A percentile compares a stretch with the other conserved stretches of the same genome.
These are phyloP conservation scores for Sebastiscus tertius DNA, from an alignment of 2,797 vertebrate species.

Conservation along the genomic window DNA sequence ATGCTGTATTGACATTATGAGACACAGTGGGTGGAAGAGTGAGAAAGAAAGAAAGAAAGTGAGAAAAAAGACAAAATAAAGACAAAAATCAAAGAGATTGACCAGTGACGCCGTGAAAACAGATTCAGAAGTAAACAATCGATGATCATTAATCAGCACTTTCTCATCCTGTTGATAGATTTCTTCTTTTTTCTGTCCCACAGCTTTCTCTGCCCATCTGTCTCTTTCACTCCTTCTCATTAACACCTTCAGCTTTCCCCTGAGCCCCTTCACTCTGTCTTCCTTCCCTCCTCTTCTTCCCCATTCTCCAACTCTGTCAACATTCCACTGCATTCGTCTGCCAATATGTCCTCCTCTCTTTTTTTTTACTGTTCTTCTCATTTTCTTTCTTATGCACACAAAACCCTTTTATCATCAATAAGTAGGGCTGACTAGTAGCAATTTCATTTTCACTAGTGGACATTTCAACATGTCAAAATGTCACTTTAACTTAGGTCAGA, in stretches of 20 bases:
- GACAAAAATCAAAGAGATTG: constrained; percentile 20
- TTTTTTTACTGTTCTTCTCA: not conserved
- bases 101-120: constrained; percentile 6
- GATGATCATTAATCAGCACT: constrained; percentile 45
- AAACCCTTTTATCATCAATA: not conserved
- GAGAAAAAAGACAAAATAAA: not conserved
- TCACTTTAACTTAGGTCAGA: not conserved
- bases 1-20: constrained; percentile 25
- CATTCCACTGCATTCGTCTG: constrained; percentile 41
- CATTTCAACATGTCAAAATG: not conserved
- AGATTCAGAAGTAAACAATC: constrained; percentile 30
- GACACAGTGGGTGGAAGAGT: not conserved
- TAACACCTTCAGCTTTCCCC: constrained; percentile 41
- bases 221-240: constrained; percentile 26
- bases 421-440: not conserved
- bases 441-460: not conserved
- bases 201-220: constrained; percentile 11
- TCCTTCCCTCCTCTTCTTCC: constrained; percentile 11
- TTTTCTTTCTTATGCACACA: not conserved
- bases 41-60: not conserved
- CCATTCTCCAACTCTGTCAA: constrained; percentile 14
- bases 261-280: constrained; percentile 16
- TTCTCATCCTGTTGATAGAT: constrained; percentile 28
- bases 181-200: constrained; percentile 1
- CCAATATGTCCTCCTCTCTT: not conserved